These are phyloP conservation scores for Neotragus moschatus DNA, from an alignment of 2,113 vertebrate genomes.

Conservation along the genomic window DNA sequence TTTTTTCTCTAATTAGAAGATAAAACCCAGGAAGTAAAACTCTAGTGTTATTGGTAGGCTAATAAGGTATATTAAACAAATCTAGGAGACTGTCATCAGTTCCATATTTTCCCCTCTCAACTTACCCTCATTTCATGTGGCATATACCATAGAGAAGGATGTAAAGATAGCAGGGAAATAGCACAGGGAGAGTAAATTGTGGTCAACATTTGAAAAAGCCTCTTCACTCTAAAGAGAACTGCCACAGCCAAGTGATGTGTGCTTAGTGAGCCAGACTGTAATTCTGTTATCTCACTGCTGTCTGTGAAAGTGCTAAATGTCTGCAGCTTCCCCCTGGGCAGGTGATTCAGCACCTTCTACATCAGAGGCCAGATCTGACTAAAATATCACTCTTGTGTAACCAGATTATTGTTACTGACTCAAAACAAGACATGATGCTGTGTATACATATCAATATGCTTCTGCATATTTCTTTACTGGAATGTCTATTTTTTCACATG, in stretches of 20 bases:
- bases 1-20: neutral
- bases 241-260: neutral
- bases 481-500: neutral
- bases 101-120: neutral
- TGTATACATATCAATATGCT: neutral
- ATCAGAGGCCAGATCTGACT: neutral
- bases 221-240: neutral
- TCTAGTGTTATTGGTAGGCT: neutral
- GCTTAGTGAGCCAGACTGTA: neutral
- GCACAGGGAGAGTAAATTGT: neutral
- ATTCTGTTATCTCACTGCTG: neutral
- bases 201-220: neutral
- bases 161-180: neutral
- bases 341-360: conserved; percentile 46
- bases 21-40: neutral
- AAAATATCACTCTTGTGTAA: neutral
- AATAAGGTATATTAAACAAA: neutral
- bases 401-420: conserved; percentile 18
- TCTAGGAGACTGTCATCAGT: neutral
- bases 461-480: neutral
- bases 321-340: neutral
- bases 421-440: neutral
- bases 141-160: neutral
- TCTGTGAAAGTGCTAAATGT: conserved; percentile 17
- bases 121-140: neutral